Base-by-base conservation (phyloP, 1,140 invertebrate genomes). In the Nomia melanderi region DNA sequence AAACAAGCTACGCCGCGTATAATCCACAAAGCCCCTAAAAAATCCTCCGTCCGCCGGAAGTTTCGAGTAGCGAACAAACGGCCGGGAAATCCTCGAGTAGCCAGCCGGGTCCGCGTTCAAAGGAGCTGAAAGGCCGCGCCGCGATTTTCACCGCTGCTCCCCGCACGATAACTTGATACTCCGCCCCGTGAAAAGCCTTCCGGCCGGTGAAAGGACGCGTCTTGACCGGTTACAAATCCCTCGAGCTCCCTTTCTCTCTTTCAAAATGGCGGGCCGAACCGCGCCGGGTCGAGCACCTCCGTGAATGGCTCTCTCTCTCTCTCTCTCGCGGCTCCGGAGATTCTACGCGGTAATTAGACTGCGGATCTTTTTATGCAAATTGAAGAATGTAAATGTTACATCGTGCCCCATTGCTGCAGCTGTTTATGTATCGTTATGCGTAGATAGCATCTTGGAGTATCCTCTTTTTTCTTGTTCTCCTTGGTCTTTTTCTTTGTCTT, bases 221-320 rank as follows among this genome's bases (percentile, higher is more conserved):
- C 71, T 67, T 75, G 63, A 67, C 63, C 64, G 63, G 73, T 75
- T 75, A 67, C 73, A 75, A 67, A 57, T 59, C 57, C 56, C 29
- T 3, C 29, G 1, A n/a, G n/a, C n/a, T n/a, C n/a, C n/a, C n/a
- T n/a, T n/a, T n/a, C n/a, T n/a, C 31, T 23, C 31, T 17, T 41
- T 33, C 23, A 11, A 7, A 4, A 5, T 2, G 29, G 12, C 23
- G 20, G 7, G n/a, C n/a, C 54, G 65, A 67, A 67, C 27, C 27
- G 50, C 12, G 20, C 12, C 1, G 14, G 56, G 9, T 31, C 14
- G 33, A 17, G 8, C 39, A 29, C 36, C 53, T 23, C 33, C 23
- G 3, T n/a, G 47, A 44, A 44, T 44, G 20, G 41, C 41, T 44
- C 39, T 3, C 36, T n/a, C n/a, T n/a, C n/a, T n/a, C n/a, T n/a